Percentiles rank a stretch among this genome's conserved stretches.
Conservation (phyloP, 2,113 vertebrate species). For the Megaceryle maxima region DNA sequence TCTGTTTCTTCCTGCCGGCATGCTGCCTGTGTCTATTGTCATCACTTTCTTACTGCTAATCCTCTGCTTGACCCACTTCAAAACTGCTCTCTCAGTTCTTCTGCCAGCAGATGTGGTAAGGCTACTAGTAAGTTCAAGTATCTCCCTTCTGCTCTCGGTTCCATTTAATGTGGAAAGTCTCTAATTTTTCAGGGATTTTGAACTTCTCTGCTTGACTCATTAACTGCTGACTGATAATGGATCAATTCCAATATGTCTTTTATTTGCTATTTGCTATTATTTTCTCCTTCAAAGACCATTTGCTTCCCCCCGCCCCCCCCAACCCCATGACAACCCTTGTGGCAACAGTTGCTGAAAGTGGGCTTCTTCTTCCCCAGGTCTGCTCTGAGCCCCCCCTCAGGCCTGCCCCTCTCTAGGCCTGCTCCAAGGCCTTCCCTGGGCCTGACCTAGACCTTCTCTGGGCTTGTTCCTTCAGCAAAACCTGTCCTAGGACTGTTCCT, state of each 20-base stretch:
- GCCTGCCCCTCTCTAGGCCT: rapidly evolving
- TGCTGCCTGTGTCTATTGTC: neutral
- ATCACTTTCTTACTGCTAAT: neutral
- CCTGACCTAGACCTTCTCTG: too few species aligned
- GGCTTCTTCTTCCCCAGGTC: rapidly evolving
- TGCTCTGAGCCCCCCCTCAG: rapidly evolving
- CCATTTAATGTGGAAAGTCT: neutral
- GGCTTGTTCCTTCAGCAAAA: rapidly evolving
- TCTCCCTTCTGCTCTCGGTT: neutral
- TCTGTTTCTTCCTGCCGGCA: rapidly evolving
- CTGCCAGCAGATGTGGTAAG: neutral
- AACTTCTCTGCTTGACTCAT: neutral
- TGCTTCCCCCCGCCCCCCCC: neutral
- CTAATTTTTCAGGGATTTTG: neutral
- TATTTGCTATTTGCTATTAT: neutral
- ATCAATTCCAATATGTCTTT: neutral
- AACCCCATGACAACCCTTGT: rapidly evolving
- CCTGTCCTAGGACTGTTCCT: rapidly evolving
- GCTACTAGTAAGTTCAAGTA: neutral
- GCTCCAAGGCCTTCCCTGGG: neutral
- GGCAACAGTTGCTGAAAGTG: neutral
- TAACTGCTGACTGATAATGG: neutral
- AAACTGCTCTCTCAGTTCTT: neutral
- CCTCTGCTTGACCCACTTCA: neutral
- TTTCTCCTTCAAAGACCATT: neutral